Conservation (phyloP, 2,113 vertebrate species). For the Eulacestoma nigropectus region DNA sequence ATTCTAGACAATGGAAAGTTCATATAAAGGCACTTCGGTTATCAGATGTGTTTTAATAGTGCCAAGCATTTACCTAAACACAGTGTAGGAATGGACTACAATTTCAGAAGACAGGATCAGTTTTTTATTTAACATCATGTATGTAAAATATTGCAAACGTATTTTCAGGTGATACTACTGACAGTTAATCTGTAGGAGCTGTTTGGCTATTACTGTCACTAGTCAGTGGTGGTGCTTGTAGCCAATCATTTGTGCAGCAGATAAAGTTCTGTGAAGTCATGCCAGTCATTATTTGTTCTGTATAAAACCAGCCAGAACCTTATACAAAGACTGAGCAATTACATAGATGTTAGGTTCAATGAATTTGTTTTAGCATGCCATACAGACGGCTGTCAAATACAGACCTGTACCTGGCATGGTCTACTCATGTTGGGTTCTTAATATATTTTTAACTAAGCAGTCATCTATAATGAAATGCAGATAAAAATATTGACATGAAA, state of each 20-base stretch:
- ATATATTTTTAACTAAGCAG: background rate
- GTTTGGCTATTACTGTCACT: background rate
- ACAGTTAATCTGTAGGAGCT: background rate
- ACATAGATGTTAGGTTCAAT: background rate
- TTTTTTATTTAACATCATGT: background rate
- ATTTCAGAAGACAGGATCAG: background rate
- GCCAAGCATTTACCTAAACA: background rate
- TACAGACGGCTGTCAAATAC: background rate
- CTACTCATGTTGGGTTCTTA: background rate
- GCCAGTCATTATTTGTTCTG: background rate
- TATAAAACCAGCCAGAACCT: background rate
- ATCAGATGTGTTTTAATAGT: background rate
- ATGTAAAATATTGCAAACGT: background rate
- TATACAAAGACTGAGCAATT: background rate
- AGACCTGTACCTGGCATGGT: background rate
- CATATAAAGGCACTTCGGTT: background rate
- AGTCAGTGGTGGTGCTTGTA: background rate
- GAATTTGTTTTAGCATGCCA: background rate
- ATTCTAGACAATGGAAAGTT: background rate
- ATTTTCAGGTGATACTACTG: background rate
- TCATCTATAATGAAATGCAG: background rate
- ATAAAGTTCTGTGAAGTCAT: background rate
- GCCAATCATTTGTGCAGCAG: background rate
- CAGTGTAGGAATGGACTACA: background rate
- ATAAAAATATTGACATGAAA: background rate